phyloP scores from a whole-genome alignment of 2,888 invertebrate species.

The Scelioninae gen. 2 region DNA sequence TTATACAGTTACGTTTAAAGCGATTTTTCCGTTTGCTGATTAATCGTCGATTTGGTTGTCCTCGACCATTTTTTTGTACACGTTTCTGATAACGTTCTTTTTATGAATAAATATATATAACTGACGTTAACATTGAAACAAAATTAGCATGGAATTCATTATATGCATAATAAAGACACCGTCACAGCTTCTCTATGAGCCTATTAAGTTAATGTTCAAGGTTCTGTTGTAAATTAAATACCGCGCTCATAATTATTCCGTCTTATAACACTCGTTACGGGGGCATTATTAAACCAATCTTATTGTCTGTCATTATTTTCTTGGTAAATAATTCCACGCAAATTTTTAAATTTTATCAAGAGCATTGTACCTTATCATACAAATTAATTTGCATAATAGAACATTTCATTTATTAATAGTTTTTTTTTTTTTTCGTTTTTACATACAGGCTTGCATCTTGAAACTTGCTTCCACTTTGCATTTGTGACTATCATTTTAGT shows the following conservation, averaged over 20 bases:
- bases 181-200: not conserved
- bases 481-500: too few species aligned
- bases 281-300: not conserved
- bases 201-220: slow-evolving; percentile 9
- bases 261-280: not conserved
- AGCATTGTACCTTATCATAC: too few species aligned
- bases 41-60: too few species aligned
- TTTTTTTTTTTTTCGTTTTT: too few species aligned
- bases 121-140: too few species aligned
- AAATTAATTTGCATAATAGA: too few species aligned
- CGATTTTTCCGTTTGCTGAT: not conserved
- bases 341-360: too few species aligned
- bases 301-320: not conserved
- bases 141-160: too few species aligned
- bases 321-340: too few species aligned
- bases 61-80: not conserved
- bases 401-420: too few species aligned
- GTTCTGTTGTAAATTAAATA: slow-evolving; percentile 1
- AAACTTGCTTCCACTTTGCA: too few species aligned
- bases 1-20: not conserved
- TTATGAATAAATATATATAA: not conserved
- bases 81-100: not conserved
- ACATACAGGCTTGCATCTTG: too few species aligned
- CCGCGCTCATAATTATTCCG: slow-evolving; percentile 3
- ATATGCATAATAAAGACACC: slow-evolving; percentile 4